Evolutionary conservation across 2,797 vertebrate genomes (phyloP).

Genomic region (Protosalanx chinensis): DNA sequence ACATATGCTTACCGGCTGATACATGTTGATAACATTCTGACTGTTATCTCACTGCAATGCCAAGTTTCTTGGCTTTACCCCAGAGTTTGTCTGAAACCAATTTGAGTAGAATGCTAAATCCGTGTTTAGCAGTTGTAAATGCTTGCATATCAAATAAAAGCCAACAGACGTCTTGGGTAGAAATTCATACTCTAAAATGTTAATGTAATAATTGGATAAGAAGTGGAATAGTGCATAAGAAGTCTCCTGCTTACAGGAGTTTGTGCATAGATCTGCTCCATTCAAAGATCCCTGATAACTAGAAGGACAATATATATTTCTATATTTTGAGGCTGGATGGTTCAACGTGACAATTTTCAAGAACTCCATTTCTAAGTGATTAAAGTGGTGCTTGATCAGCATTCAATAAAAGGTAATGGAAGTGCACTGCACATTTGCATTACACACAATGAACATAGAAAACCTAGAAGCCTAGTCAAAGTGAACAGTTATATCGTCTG

Average conservation of each 20-base stretch:
- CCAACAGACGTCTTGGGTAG: too few species aligned
- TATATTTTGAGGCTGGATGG: constrained; percentile 13
- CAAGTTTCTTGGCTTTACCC: not conserved
- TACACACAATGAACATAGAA: constrained; percentile 33
- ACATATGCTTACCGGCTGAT: constrained; percentile 11
- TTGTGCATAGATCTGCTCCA: constrained; percentile 20
- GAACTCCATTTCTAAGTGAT: constrained; percentile 13
- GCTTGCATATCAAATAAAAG: too few species aligned
- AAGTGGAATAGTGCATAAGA: constrained; percentile 18
- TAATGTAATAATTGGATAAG: not conserved
- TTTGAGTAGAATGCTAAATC: not conserved
- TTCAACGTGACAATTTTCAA: constrained; percentile 16
- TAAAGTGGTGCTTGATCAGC: constrained; percentile 17
- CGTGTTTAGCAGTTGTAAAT: too few species aligned
- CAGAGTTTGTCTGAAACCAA: not conserved
- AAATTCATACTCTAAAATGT: too few species aligned
- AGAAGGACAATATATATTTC: not conserved
- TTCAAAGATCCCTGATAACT: constrained; percentile 11
- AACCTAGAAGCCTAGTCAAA: constrained; percentile 35
- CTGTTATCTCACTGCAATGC: not conserved
- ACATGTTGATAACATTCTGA: constrained; percentile 11
- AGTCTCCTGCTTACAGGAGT: constrained; percentile 23
- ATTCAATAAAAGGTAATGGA: not conserved
- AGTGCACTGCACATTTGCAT: not conserved
- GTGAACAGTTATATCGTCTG: constrained; percentile 28